Evolutionary conservation across 1,140 invertebrate species (phyloP).

Genomic region (Marisa cornuarietis): DNA sequence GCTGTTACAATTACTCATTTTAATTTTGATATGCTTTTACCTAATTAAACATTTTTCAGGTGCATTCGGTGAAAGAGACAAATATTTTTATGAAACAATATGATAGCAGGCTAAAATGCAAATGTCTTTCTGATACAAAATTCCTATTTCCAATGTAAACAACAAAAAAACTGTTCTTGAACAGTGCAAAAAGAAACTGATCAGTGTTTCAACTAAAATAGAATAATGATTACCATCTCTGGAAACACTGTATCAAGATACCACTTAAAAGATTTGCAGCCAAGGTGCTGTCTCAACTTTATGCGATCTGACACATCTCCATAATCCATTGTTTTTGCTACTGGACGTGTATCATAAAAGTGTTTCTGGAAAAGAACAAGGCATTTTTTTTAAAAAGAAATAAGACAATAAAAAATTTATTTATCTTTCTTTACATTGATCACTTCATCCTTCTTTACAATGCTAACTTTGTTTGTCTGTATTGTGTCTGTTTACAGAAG

Average conservation of each 20-base stretch:
- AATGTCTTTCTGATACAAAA: conserved; percentile 71
- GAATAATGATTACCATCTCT: conserved; percentile 90
- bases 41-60: too few species aligned
- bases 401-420: neutral
- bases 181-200: conserved; percentile 56
- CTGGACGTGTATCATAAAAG: conserved; percentile 77
- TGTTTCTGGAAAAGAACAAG: conserved; percentile 73
- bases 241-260: conserved; percentile 97
- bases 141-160: conserved; percentile 47
- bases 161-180: conserved; percentile 33
- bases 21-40: neutral
- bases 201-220: conserved; percentile 93
- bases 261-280: conserved; percentile 98
- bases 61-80: neutral
- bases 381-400: neutral
- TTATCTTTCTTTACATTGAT: too few species aligned
- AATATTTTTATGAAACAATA: too few species aligned
- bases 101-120: too few species aligned
- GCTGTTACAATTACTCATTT: neutral
- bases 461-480: neutral
- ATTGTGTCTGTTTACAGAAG: neutral
- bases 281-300: conserved; percentile 77
- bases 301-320: conserved; percentile 88
- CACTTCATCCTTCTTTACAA: too few species aligned
- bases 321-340: conserved; percentile 70